phyloP scores from a whole-genome alignment of 2,113 vertebrate genomes.

The Nycticryphes semicollaris region DNA sequence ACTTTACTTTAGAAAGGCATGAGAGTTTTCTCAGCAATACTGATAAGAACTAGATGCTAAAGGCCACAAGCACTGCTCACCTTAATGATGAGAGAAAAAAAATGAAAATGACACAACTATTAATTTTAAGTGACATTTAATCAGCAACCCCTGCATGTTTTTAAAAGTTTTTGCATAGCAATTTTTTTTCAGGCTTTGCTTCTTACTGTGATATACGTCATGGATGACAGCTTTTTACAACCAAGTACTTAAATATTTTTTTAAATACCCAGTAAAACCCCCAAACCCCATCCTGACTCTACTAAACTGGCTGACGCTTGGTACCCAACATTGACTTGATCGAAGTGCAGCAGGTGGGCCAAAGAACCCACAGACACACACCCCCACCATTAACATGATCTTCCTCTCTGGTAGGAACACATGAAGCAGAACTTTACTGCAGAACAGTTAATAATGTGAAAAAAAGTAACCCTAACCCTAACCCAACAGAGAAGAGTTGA shows the following conservation, averaged over 20 bases:
- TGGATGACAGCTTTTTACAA: background rate
- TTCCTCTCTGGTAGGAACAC: background rate
- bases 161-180: background rate
- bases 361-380: background rate
- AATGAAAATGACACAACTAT: background rate
- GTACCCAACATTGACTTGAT: background rate
- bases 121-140: background rate
- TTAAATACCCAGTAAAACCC: background rate
- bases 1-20: background rate
- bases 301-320: accelerated
- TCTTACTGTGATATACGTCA: background rate
- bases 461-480: too few species aligned
- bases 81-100: background rate
- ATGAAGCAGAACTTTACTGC: background rate
- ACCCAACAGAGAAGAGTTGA: background rate
- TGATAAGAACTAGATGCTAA: background rate
- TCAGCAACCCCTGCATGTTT: background rate
- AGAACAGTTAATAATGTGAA: background rate
- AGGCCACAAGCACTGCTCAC: background rate
- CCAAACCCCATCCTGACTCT: background rate
- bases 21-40: background rate
- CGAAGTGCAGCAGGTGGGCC: background rate
- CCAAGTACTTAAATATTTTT: background rate
- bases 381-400: background rate
- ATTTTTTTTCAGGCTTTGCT: background rate